phyloP scores from a whole-genome alignment of 53 echinoderm and acorn worm species.

The Apostichopus leukothele region DNA sequence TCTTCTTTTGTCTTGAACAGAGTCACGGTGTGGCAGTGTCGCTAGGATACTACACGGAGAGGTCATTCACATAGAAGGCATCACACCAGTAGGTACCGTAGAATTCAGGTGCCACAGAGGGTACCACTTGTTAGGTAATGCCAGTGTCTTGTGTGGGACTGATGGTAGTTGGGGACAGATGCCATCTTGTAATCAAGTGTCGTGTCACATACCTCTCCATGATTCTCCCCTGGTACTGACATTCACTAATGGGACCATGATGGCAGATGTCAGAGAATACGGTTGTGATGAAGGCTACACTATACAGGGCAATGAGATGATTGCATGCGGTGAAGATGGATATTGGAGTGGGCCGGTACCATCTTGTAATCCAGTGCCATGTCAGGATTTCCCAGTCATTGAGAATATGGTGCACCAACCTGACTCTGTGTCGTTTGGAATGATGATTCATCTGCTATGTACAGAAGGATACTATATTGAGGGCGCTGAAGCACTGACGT shows the following conservation, averaged over 20 bases:
- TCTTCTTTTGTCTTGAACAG: background rate
- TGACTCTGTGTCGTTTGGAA: conserved; percentile 32
- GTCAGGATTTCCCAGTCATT: background rate
- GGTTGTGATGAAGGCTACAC: conserved; percentile 3
- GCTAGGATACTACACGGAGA: background rate
- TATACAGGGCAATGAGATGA: background rate
- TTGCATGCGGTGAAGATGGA: background rate
- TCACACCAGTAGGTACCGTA: background rate
- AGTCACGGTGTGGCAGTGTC: background rate
- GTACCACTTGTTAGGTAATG: conserved; percentile 11
- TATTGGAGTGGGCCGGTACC: background rate
- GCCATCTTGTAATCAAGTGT: conserved; percentile 12
- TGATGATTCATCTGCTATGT: conserved; percentile 55
- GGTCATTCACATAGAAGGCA: background rate
- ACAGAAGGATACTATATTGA: conserved; percentile 62
- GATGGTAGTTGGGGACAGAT: background rate
- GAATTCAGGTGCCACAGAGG: background rate
- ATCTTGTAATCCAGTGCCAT: background rate
- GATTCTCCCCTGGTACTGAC: background rate
- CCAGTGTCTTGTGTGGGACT: background rate
- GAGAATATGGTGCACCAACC: background rate
- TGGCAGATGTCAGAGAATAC: background rate
- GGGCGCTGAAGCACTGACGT: conserved; percentile 38
- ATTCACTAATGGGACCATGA: background rate
- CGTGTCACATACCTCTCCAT: background rate